A percentile compares a stretch with the other conserved stretches of the same genome.
phyloP scores from a whole-genome alignment of 2,888 invertebrate species.

The Smittia sp. region DNA sequence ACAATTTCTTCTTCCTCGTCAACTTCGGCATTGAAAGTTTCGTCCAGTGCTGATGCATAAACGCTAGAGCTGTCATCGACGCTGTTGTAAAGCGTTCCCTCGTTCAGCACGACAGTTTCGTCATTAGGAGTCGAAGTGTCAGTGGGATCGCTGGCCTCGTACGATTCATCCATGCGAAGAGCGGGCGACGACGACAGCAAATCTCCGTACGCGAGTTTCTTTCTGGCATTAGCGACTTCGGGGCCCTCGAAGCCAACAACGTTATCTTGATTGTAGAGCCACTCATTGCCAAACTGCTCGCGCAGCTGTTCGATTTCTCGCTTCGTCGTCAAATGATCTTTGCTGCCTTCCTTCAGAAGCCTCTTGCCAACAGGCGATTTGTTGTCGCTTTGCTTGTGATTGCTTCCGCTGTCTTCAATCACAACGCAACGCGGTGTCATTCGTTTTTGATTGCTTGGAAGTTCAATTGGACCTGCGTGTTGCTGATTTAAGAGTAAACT shows the following conservation, averaged over 20 bases:
- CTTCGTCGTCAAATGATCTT: slow-evolving; percentile 60
- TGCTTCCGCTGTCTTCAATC: slow-evolving; percentile 39
- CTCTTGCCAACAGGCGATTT: slow-evolving; percentile 5
- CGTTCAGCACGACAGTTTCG: neutral
- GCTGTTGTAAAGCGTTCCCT: neutral
- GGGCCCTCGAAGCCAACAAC: slow-evolving; percentile 18
- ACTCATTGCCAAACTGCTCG: slow-evolving; percentile 60
- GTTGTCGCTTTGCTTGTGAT: neutral
- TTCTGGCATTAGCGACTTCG: neutral
- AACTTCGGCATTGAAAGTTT: slow-evolving; percentile 6
- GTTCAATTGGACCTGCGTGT: slow-evolving; percentile 44
- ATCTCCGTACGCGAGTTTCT: neutral
- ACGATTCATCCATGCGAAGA: slow-evolving; percentile 11
- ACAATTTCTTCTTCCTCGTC: slow-evolving; percentile 35
- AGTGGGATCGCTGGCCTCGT: neutral
- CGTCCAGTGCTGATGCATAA: slow-evolving; percentile 31
- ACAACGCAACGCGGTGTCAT: slow-evolving; percentile 42
- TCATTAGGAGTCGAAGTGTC: slow-evolving; percentile 26
- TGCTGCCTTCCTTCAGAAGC: slow-evolving; percentile 45
- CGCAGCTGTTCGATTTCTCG: slow-evolving; percentile 59
- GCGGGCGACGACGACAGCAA: slow-evolving; percentile 13
- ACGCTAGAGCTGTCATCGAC: neutral
- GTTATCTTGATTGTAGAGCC: slow-evolving; percentile 58
- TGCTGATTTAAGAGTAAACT: slow-evolving; percentile 44
- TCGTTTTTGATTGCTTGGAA: slow-evolving; percentile 43